phyloP scores from a whole-genome alignment of 2,888 invertebrate species.

The Notodonta dromedarius region DNA sequence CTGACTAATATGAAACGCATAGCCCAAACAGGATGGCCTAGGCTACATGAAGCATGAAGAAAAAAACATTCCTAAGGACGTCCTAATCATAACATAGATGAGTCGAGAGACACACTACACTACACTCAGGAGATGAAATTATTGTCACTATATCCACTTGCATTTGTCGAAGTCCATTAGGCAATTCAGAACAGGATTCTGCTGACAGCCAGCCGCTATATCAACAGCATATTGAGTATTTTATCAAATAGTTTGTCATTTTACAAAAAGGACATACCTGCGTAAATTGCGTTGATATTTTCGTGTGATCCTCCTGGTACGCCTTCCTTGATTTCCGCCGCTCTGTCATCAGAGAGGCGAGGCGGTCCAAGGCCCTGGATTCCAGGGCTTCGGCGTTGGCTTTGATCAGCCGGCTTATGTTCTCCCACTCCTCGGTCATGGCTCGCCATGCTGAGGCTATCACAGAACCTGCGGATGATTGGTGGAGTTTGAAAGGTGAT shows the following conservation, averaged over 20 bases:
- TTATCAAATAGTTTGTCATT: neutral
- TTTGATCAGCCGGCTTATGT: conserved; percentile 91
- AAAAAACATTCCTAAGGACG: too few species aligned
- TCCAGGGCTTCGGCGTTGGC: conserved; percentile 94
- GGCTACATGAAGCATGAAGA: too few species aligned
- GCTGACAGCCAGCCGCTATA: too few species aligned
- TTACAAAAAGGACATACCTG: conserved; percentile 76
- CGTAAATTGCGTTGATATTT: conserved; percentile 91
- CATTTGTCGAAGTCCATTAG: too few species aligned
- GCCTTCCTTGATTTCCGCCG: conserved; percentile 93
- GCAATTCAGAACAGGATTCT: too few species aligned
- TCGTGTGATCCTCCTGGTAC: conserved; percentile 95
- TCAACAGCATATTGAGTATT: neutral
- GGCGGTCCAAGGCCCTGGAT: conserved; percentile 91
- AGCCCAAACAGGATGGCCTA: too few species aligned
- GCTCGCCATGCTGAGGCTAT: conserved; percentile 91
- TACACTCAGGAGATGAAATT: too few species aligned
- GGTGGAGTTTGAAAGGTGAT: neutral
- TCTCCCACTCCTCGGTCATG: conserved; percentile 95
- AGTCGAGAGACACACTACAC: too few species aligned
- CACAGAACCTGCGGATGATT: conserved; percentile 81
- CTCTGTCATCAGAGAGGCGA: conserved; percentile 92
- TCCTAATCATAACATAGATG: too few species aligned
- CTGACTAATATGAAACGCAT: too few species aligned
- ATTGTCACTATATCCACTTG: too few species aligned